These are phyloP conservation scores for Petrocephalus microphthalmus DNA, from an alignment of 2,113 vertebrate species.

Conservation along the genomic window DNA sequence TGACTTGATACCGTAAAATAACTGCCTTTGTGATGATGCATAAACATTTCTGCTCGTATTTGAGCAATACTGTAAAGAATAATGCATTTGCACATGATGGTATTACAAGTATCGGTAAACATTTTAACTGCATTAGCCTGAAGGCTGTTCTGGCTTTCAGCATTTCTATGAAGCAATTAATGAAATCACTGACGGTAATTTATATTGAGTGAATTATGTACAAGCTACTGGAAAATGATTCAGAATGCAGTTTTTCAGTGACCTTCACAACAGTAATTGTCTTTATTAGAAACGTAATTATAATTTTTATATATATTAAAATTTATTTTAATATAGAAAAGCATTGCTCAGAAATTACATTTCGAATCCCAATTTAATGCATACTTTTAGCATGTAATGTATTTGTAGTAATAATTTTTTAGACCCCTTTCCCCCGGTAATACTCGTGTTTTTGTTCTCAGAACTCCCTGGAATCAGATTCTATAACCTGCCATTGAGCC, in stretches of 20 bases:
- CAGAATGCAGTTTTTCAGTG: neutral
- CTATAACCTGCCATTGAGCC: neutral
- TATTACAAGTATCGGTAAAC: neutral
- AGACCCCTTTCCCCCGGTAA: neutral
- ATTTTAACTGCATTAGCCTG: neutral
- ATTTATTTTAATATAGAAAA: neutral
- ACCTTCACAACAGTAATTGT: neutral
- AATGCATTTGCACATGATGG: neutral
- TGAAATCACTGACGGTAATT: neutral
- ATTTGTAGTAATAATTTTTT: neutral
- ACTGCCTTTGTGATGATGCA: neutral
- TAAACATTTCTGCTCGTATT: neutral
- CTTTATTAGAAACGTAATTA: neutral
- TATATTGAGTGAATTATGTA: neutral
- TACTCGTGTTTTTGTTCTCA: neutral
- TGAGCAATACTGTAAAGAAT: neutral
- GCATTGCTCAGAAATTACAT: neutral
- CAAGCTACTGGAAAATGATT: neutral
- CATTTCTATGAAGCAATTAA: neutral
- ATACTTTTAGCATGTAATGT: neutral
- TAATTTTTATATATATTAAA: no score
- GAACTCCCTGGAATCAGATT: neutral
- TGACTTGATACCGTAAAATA: neutral
- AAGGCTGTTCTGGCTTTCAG: neutral
- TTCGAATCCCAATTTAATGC: neutral